Evolutionary conservation across 1,140 invertebrate species (phyloP).

Genomic region (Lucilia cuprina): DNA sequence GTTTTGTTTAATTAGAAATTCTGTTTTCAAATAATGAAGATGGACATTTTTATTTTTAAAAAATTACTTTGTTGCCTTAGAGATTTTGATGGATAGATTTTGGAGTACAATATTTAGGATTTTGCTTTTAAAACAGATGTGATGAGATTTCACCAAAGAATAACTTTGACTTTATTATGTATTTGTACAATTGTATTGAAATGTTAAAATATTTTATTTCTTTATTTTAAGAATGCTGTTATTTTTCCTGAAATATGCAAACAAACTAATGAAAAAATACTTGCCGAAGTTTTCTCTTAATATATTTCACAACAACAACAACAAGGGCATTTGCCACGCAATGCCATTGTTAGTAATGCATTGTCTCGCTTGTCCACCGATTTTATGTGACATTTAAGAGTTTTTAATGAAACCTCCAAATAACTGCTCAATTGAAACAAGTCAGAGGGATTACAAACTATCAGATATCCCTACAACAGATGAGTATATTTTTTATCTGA

Average conservation of each 20-base stretch:
- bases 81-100: not conserved
- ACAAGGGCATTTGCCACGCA: conserved; percentile 8
- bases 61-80: not conserved
- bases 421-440: not conserved
- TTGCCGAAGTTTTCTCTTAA: not conserved
- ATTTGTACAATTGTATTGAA: not conserved
- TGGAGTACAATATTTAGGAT: not conserved
- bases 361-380: not conserved
- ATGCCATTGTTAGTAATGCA: not conserved
- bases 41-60: not conserved
- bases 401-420: conserved; percentile 1
- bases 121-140: not conserved
- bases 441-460: not conserved
- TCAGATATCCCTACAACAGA: no score
- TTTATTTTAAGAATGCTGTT: no score
- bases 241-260: not conserved
- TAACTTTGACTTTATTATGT: no score
- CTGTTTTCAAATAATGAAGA: not conserved
- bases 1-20: not conserved
- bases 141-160: no score
- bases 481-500: no score
- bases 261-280: not conserved
- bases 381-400: conserved; percentile 17
- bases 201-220: not conserved
- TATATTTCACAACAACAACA: not conserved